Evolutionary conservation across 2,797 vertebrate genomes (phyloP).

Genomic region (Enteromius treurensis): DNA sequence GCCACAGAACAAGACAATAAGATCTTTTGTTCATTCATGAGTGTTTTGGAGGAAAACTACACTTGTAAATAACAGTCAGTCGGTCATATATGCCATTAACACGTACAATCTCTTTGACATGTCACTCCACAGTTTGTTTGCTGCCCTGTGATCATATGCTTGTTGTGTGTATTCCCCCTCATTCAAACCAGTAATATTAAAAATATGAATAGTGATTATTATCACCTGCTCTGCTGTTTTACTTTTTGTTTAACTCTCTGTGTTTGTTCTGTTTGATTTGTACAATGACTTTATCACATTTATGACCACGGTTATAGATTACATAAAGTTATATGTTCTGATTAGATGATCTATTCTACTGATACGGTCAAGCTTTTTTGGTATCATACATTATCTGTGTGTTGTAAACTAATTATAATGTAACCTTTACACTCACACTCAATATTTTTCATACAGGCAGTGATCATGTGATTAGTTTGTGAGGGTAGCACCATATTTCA

Average conservation of each 20-base stretch:
- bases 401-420: background rate
- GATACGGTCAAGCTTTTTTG: background rate
- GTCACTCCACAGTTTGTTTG: slow-evolving; percentile 56
- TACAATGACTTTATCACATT: background rate
- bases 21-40: slow-evolving; percentile 58
- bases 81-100: slow-evolving; percentile 50
- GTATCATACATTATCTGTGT: background rate
- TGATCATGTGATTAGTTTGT: background rate
- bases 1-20: slow-evolving; percentile 54
- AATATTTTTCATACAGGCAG: background rate
- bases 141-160: slow-evolving; percentile 55
- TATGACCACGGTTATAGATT: background rate
- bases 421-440: background rate
- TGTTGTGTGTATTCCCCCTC: slow-evolving; percentile 62
- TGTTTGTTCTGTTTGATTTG: slow-evolving; percentile 33
- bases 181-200: slow-evolving; percentile 67
- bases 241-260: background rate
- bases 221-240: slow-evolving; percentile 31
- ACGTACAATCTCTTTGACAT: slow-evolving; percentile 47
- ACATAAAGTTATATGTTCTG: background rate
- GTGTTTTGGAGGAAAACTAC: slow-evolving; percentile 61
- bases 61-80: slow-evolving; percentile 61
- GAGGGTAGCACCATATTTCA: background rate
- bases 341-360: background rate
- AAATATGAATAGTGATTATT: slow-evolving; percentile 63